Evolutionary conservation across 2,797 vertebrate genomes (phyloP).

Genomic region (Dallia pectoralis): DNA sequence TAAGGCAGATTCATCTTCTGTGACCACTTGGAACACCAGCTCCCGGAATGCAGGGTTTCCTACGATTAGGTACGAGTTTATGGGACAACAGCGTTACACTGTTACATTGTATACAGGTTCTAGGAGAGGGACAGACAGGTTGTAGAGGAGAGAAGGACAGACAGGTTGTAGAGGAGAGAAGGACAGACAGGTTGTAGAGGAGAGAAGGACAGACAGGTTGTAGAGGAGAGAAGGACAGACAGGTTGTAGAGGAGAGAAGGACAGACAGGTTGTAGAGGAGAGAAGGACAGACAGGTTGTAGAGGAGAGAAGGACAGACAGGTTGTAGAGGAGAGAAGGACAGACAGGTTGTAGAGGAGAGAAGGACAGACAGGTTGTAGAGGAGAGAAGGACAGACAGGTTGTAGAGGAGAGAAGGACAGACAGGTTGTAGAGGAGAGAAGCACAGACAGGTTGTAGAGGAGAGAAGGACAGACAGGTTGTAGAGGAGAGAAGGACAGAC

Average conservation of each 20-base stretch:
- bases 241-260: background rate
- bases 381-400: background rate
- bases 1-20: constrained; percentile 64
- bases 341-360: background rate
- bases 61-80: constrained; percentile 18
- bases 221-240: background rate
- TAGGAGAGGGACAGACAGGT: background rate
- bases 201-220: background rate
- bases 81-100: constrained; percentile 28
- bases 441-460: background rate
- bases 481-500: background rate
- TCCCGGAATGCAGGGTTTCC: constrained; percentile 27
- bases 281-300: background rate
- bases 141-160: background rate
- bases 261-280: background rate
- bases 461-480: background rate
- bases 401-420: background rate
- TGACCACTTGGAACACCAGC: constrained; percentile 39
- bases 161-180: background rate
- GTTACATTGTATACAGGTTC: background rate
- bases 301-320: background rate
- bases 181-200: background rate
- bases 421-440: background rate
- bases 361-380: background rate
- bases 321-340: background rate